Percentiles rank a stretch among this genome's conserved stretches.
Evolutionary conservation across 2,797 vertebrate genomes (phyloP).

Genomic region (Artibeus jamaicensis): DNA sequence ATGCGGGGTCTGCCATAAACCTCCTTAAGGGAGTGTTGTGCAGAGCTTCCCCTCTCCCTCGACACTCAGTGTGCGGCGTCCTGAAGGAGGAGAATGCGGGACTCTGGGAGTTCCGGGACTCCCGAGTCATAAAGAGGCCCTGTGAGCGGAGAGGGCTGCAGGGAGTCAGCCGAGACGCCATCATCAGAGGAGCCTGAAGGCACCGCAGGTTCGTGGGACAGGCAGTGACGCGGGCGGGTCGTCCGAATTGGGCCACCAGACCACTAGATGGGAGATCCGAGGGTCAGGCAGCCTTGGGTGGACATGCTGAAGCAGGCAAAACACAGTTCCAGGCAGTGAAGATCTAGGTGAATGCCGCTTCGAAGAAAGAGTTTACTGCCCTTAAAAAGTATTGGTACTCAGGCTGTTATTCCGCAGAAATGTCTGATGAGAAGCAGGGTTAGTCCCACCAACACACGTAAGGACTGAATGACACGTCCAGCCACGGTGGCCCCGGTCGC

Average conservation of each 20-base stretch:
- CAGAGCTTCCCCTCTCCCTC: not conserved
- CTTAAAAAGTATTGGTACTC: not conserved
- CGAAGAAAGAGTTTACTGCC: not conserved
- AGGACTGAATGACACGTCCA: not conserved
- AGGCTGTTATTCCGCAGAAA: not conserved
- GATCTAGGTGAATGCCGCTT: not conserved
- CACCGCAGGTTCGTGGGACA: not conserved
- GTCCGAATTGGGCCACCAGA: rapidly evolving
- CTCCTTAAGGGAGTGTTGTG: not conserved
- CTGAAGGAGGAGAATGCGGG: not conserved
- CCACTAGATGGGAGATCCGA: not conserved
- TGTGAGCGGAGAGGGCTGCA: not conserved
- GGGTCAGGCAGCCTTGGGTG: not conserved
- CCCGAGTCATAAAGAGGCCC: slow-evolving; percentile 40
- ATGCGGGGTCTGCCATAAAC: no score
- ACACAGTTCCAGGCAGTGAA: not conserved
- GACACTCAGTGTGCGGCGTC: not conserved
- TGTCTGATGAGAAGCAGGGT: not conserved
- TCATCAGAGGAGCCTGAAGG: not conserved
- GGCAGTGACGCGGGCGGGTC: not conserved
- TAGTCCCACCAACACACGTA: not conserved
- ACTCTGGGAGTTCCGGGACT: not conserved
- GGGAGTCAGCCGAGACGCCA: not conserved
- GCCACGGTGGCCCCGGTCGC: not conserved
- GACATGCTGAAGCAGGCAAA: not conserved